These are phyloP conservation scores for Loriculus beryllinus DNA, from an alignment of 2,797 vertebrate genomes.

Conservation along the genomic window DNA sequence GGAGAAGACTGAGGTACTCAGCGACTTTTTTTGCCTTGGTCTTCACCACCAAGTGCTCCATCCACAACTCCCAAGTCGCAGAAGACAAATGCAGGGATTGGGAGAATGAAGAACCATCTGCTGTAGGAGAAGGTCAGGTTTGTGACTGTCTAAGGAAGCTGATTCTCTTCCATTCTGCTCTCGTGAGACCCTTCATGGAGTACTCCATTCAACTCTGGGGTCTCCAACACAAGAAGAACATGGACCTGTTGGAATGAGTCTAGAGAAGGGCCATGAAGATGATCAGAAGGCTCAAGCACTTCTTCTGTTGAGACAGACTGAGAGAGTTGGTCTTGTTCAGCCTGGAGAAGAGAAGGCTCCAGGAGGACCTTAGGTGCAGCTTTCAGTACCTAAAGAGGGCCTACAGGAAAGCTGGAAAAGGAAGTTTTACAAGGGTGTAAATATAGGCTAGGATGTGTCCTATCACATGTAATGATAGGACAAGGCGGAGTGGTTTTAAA, in stretches of 20 bases:
- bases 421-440: background rate
- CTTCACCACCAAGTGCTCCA: background rate
- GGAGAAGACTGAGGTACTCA: background rate
- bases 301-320: background rate
- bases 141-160: background rate
- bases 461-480: background rate
- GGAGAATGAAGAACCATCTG: background rate
- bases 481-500: background rate
- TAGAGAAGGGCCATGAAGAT: background rate
- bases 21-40: background rate
- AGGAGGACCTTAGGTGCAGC: background rate
- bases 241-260: background rate
- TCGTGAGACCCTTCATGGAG: background rate
- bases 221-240: background rate
- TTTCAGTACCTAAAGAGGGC: background rate
- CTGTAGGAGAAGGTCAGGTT: background rate
- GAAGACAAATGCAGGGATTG: background rate
- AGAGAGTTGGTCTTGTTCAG: background rate
- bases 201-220: background rate
- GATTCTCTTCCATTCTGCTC: background rate
- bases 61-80: background rate
- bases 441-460: background rate
- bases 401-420: background rate
- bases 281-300: background rate
- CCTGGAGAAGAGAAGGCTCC: background rate